These are phyloP conservation scores for Tryphoninae sp. DNA, from an alignment of 2,888 invertebrate genomes.

Conservation along the genomic window DNA sequence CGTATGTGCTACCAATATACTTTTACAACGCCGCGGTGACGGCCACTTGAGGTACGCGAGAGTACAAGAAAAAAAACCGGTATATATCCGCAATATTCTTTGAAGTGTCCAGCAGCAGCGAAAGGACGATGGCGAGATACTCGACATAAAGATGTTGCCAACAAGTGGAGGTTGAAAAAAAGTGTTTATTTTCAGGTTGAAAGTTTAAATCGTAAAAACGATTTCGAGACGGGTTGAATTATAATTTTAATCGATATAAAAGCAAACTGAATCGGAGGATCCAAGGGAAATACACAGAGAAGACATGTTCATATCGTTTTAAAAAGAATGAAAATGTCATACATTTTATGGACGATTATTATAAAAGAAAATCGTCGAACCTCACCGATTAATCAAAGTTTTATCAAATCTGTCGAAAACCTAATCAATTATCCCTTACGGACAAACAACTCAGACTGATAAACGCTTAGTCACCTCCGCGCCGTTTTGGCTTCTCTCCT, in stretches of 20 bases:
- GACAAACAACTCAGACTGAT: not conserved
- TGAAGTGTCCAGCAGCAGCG: not conserved
- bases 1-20: constrained; percentile 66
- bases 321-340: not conserved
- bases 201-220: no score
- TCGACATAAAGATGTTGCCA: not conserved
- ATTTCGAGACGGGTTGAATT: no score
- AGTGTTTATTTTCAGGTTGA: no score
- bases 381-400: constrained; percentile 10
- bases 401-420: constrained; percentile 9
- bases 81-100: not conserved
- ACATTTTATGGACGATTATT: no score
- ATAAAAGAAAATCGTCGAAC: not conserved
- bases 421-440: constrained; percentile 19
- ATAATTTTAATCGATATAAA: no score
- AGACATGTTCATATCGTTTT: not conserved
- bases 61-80: constrained; percentile 51
- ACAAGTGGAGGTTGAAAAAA: no score
- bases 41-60: constrained; percentile 66
- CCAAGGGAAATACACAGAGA: no score
- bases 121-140: not conserved
- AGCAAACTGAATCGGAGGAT: no score
- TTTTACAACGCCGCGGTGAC: constrained; percentile 67
- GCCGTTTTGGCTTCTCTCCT: constrained; percentile 2
- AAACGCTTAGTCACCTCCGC: constrained; percentile 36